These are phyloP conservation scores for Scaptomyza caliginosa DNA, from an alignment of 2,888 invertebrate genomes.

Conservation along the genomic window DNA sequence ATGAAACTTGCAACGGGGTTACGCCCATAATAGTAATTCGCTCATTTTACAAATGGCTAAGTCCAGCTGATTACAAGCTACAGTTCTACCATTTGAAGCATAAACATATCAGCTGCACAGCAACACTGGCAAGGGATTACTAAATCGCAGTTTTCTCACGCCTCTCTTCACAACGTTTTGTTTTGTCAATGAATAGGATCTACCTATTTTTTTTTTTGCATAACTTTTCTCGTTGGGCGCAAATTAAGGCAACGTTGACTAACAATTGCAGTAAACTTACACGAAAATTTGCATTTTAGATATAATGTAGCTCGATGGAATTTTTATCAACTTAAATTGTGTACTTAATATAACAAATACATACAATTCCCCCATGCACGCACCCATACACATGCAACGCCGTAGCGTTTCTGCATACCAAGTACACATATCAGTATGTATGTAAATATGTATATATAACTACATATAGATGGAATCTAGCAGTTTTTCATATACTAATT, in stretches of 20 bases:
- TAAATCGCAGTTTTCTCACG: slow-evolving; percentile 42
- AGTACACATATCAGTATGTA: slow-evolving; percentile 18
- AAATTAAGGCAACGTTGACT: slow-evolving; percentile 7
- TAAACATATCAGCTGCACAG: slow-evolving; percentile 42
- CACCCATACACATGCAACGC: slow-evolving; percentile 27
- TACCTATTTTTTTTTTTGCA: slow-evolving; percentile 23
- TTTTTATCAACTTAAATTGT: slow-evolving; percentile 70
- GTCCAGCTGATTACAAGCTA: slow-evolving; percentile 26
- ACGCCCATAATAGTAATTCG: slow-evolving; percentile 1
- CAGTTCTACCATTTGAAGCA: slow-evolving; percentile 17
- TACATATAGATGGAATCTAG: slow-evolving; percentile 24
- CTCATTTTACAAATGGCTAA: slow-evolving; percentile 7
- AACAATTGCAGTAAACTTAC: slow-evolving; percentile 6
- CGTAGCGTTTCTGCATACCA: slow-evolving; percentile 61
- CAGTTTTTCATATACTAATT: slow-evolving; percentile 32
- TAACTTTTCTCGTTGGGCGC: slow-evolving; percentile 11
- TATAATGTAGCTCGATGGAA: slow-evolving; percentile 21
- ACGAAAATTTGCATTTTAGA: slow-evolving; percentile 18
- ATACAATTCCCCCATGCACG: slow-evolving; percentile 12
- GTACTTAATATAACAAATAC: slow-evolving; percentile 60
- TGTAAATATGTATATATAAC: slow-evolving; percentile 7
- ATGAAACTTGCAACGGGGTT: slow-evolving; percentile 4
- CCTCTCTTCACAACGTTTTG: slow-evolving; percentile 9
- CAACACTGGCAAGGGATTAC: slow-evolving; percentile 64
- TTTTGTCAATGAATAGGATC: slow-evolving; percentile 64